A percentile compares a stretch with the other conserved stretches of the same genome.
These are phyloP conservation scores for Acanthococcus lagerstroemiae DNA, from an alignment of 2,888 invertebrate species.

Conservation along the genomic window DNA sequence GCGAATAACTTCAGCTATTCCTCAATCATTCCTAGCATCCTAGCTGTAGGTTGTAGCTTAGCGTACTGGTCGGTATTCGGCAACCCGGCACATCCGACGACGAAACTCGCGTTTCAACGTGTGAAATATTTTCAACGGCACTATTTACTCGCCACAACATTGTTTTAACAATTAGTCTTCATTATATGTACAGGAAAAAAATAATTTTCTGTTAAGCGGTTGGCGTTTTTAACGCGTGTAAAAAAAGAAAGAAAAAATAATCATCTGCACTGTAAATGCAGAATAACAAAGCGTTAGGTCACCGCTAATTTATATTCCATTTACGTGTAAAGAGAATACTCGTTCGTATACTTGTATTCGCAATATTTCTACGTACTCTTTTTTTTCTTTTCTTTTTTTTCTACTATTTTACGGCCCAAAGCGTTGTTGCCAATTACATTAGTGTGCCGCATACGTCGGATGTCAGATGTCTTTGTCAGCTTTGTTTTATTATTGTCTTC, in stretches of 20 bases:
- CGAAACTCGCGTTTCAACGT: too few species aligned
- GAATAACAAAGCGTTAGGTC: constrained; percentile 24
- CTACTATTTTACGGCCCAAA: constrained; percentile 10
- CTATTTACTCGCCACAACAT: too few species aligned
- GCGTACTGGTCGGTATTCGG: too few species aligned
- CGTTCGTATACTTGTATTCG: too few species aligned
- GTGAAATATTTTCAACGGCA: too few species aligned
- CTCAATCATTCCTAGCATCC: too few species aligned
- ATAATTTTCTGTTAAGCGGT: constrained; percentile 11
- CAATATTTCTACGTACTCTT: constrained; percentile 23
- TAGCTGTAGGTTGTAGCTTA: too few species aligned
- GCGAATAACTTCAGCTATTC: too few species aligned
- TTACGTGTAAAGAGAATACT: constrained; percentile 19
- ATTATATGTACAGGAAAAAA: constrained; percentile 11
- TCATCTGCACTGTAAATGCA: background rate
- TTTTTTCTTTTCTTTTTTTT: too few species aligned
- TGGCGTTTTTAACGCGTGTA: constrained; percentile 5
- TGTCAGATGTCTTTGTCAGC: constrained; percentile 21
- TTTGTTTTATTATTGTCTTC: too few species aligned
- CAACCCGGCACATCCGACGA: too few species aligned
- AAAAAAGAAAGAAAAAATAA: constrained; percentile 1
- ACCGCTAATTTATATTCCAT: constrained; percentile 24
- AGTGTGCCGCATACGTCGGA: background rate
- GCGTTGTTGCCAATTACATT: constrained; percentile 22
- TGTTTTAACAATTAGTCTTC: constrained; percentile 20